Evolutionary conservation across 2,113 vertebrate genomes (phyloP), one percentile per base, ranked within the genome.

Genomic region (Stigmatopora nigra): DNA sequence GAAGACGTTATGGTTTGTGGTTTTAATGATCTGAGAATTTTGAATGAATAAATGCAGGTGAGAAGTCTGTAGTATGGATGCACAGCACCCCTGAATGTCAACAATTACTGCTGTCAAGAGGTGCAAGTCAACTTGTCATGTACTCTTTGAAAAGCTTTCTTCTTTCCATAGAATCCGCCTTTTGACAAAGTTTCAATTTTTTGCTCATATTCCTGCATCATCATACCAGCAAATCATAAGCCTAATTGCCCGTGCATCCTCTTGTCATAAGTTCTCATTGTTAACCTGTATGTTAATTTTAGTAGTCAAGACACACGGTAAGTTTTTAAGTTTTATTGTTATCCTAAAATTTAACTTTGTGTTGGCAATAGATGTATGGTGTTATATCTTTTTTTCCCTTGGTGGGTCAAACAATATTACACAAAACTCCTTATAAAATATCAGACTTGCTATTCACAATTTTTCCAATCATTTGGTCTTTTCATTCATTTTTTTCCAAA

Each of bases 21-120:
- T 8, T 41, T 41, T 41, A 41, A 41, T 41, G 38, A 41, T 41
- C 38, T 7, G 9, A 41, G 38, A 41, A 41, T 8, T 41, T 8
- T 41, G 38, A 41, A 41, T 41, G 38, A 41, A 41, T 8, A 10
- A 41, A 41, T 41, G 3, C 25, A 41, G 38, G 6, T 41, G 38
- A 66, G 38, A 13, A 9, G 61, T 52, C 58, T 60, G 75, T 68
- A 62, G 63, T 63, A 65, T 59, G 19, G 22, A 45, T 51, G 57
- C 25, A 35, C 44, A 36, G 69, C 59, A 20, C 16, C 36, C 9
- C 38, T 41, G 38, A 41, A 41, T 41, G 38, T 41, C 38, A 41
- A 1, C 7, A 48, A 38, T 44, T 47, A 7, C 62, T 20, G 58
- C 35, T 64, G 44, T n/a, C 35, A 36, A n/a, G 22, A 36, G 3